A percentile compares a stretch with the other conserved stretches of the same genome.
Evolutionary conservation across 1,140 invertebrate species (phyloP).

Genomic region (Trachymyrmex cornetzi): DNA sequence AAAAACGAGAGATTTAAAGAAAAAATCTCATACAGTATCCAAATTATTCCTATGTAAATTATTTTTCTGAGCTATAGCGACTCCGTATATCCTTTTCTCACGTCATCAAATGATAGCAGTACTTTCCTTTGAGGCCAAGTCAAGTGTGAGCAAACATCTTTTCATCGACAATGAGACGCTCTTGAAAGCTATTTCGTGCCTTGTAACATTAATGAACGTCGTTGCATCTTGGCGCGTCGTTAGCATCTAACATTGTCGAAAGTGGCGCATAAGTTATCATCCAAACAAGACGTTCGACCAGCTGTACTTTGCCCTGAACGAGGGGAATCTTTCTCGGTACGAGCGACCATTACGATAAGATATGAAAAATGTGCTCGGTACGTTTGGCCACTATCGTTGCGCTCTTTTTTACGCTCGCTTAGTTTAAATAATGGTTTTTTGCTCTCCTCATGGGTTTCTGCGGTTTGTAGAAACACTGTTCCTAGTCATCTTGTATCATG

Average conservation of each 20-base stretch:
- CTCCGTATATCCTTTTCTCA: background rate
- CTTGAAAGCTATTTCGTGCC: slow-evolving; percentile 50
- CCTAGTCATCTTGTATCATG: background rate
- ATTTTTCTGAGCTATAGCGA: background rate
- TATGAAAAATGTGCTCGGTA: slow-evolving; percentile 73
- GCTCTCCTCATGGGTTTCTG: background rate
- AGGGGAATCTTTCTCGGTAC: slow-evolving; percentile 67
- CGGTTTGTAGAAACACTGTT: background rate
- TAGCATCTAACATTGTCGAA: slow-evolving; percentile 48
- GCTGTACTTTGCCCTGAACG: slow-evolving; percentile 65
- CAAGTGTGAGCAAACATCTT: slow-evolving; percentile 37
- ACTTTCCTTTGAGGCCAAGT: slow-evolving; percentile 26
- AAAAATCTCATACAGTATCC: background rate
- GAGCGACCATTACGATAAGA: slow-evolving; percentile 75
- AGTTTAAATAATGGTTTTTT: slow-evolving; percentile 22
- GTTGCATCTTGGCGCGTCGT: slow-evolving; percentile 24
- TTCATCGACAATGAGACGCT: slow-evolving; percentile 36
- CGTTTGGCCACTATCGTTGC: slow-evolving; percentile 62
- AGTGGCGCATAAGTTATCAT: slow-evolving; percentile 65
- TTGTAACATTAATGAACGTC: slow-evolving; percentile 53
- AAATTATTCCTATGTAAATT: background rate
- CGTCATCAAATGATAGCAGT: slow-evolving; percentile 14
- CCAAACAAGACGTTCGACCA: slow-evolving; percentile 55
- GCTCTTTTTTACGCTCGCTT: slow-evolving; percentile 27
- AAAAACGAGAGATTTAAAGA: background rate